A percentile compares a stretch with the other conserved stretches of the same genome.
Conservation (phyloP, 2,888 invertebrate genomes). For the Aporophyla nigra region DNA sequence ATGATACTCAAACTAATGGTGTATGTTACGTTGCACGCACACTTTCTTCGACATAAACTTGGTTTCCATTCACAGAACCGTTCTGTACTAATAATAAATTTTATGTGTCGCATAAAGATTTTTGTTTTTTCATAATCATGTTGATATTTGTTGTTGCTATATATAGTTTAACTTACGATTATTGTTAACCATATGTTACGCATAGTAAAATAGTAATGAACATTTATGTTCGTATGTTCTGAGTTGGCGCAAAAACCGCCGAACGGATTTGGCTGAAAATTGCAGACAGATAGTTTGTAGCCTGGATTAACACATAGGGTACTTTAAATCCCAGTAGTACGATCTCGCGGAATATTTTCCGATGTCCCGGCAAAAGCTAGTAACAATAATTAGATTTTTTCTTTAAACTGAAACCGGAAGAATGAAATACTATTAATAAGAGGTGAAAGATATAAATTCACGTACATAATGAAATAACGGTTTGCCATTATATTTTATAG, state of each 20-base stretch:
- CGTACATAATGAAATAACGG: neutral
- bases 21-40: conserved; percentile 23
- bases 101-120: neutral
- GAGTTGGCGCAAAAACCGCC: too few relatives aligned
- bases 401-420: neutral
- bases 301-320: too few relatives aligned
- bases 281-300: too few relatives aligned
- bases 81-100: neutral
- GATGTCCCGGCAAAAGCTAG: too few relatives aligned
- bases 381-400: neutral
- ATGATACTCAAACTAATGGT: conserved; percentile 31
- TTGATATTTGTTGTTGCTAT: neutral
- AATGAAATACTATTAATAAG: neutral
- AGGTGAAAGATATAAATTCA: neutral
- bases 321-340: too few relatives aligned
- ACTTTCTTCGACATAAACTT: conserved; percentile 32
- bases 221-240: too few relatives aligned
- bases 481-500: neutral
- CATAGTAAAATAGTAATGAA: too few relatives aligned
- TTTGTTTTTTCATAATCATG: neutral
- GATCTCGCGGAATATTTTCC: too few relatives aligned
- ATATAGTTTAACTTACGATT: neutral
- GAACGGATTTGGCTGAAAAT: too few relatives aligned
- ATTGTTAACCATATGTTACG: too few relatives aligned
- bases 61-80: conserved; percentile 13